Base-by-base conservation (phyloP, 2,888 invertebrate genomes). In the Drosophila cognata region DNA sequence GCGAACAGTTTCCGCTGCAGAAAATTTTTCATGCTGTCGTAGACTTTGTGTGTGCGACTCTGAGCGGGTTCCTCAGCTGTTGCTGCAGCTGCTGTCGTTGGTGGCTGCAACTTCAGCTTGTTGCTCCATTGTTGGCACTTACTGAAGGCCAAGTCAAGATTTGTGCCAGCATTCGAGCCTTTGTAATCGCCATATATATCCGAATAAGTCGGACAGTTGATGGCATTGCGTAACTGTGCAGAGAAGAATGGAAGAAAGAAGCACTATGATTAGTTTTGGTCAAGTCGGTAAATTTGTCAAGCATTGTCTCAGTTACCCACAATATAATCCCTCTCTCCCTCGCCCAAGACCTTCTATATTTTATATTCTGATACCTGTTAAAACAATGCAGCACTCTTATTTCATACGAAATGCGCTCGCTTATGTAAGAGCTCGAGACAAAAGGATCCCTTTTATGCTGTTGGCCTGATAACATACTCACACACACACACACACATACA, bases 1-100 rank as follows among this genome's bases (percentile, higher is more conserved):
- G 92, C 91, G 38, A 92, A 92, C 28, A 92, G 87, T 82, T 92
- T 92, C 62, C 91, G 91, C 11, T 89, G 87, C 72, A 92, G 61
- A 82, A 92, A 92, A 75, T 91, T 91, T 78, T 91, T 91, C 93
- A 92, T 92, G 82, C 91, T 92, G 71, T 91, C 91, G 64, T 92
- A 92, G 69, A 92, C 91, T 76, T 92, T 92, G 53, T 92, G 90
- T 29, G 91, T 91, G 69, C 87, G 87, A 77, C 86, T 88, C 55
- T 81, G 74, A 36, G 62, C 60, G 2, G 80, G 71, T 53, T 72
- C 69, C 16, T 52, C 72, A 35, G 38, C 57, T 21, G 52, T 36
- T 52, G 70, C 58, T 53, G 69, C 28, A 11, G 63, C 48, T 36
- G 77, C n/a, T 18, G 10, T 10, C 48, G 68, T n/a, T 65, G 63